These are phyloP conservation scores for Leptura quadrifasciata DNA, from an alignment of 2,888 invertebrate genomes.

Conservation along the genomic window DNA sequence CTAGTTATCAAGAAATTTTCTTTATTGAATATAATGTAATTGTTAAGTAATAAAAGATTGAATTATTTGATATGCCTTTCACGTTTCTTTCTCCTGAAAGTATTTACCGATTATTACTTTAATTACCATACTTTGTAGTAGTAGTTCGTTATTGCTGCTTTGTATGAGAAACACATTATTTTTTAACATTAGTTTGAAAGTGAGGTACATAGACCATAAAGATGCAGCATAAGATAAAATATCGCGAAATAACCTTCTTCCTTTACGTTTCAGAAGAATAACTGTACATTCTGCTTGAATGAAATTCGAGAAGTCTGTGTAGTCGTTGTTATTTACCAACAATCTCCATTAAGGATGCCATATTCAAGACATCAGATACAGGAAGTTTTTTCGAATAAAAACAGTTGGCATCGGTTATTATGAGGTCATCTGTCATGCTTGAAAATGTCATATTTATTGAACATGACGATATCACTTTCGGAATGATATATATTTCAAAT, in stretches of 20 bases:
- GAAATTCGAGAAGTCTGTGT: not conserved
- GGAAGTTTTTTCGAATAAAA: too few relatives aligned
- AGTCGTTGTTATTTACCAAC: conserved; percentile 6
- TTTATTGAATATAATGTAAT: too few relatives aligned
- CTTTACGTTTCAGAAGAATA: conserved; percentile 31
- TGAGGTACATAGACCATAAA: conserved; percentile 48
- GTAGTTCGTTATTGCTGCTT: conserved; percentile 37
- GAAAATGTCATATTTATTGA: conserved; percentile 8
- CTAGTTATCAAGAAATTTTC: too few relatives aligned
- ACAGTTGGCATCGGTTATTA: not conserved
- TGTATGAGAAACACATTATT: conserved; percentile 51
- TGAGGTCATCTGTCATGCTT: not conserved
- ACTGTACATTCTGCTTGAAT: not conserved
- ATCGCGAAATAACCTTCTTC: conserved; percentile 46
- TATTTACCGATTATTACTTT: conserved; percentile 27
- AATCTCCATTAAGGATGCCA: not conserved
- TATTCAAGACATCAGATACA: too few relatives aligned
- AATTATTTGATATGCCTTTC: not conserved
- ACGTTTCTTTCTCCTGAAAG: too few relatives aligned
- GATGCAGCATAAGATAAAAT: conserved; percentile 45
- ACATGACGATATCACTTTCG: not conserved
- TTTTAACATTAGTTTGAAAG: conserved; percentile 51
- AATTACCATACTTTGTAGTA: conserved; percentile 45
- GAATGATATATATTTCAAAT: not conserved
- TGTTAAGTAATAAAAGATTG: not conserved